Percentiles rank a stretch among this genome's conserved stretches.
Evolutionary conservation across 2,113 vertebrate genomes (phyloP).

Genomic region (Daubentonia madagascariensis): DNA sequence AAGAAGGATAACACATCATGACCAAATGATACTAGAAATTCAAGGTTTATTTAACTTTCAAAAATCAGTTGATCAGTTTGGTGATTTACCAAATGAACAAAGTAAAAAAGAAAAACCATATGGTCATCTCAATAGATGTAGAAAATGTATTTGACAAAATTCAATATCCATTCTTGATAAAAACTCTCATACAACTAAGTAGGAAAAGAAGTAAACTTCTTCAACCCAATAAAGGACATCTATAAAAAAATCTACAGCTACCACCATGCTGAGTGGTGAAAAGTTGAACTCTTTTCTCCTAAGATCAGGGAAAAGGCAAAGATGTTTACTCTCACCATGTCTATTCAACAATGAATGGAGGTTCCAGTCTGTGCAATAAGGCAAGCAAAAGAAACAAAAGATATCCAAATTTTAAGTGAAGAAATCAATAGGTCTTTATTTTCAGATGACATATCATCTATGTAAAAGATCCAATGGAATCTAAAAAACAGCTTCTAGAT

Average conservation of each 20-base stretch:
- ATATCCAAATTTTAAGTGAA: neutral
- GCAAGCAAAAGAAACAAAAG: neutral
- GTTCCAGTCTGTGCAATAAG: neutral
- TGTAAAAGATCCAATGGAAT: neutral
- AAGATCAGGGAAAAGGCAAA: neutral
- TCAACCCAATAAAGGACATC: neutral
- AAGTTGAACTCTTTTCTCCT: neutral
- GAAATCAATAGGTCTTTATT: neutral
- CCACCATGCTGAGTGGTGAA: neutral
- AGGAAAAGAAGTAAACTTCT: neutral
- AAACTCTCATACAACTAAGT: neutral
- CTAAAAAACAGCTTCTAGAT: neutral
- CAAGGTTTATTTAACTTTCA: neutral
- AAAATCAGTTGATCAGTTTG: neutral
- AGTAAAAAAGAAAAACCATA: neutral
- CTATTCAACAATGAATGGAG: neutral
- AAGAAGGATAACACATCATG: neutral
- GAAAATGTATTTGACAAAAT: neutral
- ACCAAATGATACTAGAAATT: neutral
- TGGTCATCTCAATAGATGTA: neutral
- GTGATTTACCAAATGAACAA: neutral
- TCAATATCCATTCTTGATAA: neutral
- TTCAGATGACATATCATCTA: neutral
- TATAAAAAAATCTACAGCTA: neutral
- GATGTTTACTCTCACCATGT: neutral